Conservation (phyloP, 2,888 invertebrate genomes). For the Nowickia ferox region DNA sequence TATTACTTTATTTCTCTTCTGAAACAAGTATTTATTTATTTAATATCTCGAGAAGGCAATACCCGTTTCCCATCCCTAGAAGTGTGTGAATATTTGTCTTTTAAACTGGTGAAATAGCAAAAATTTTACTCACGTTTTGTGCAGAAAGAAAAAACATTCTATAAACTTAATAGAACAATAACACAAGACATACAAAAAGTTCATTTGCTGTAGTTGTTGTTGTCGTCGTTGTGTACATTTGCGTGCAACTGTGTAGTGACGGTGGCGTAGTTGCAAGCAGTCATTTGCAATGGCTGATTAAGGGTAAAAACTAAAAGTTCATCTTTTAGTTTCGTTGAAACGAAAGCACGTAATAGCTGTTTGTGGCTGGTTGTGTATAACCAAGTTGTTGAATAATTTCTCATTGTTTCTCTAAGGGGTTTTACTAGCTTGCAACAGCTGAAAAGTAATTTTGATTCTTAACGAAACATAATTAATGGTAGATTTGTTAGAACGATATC, state of each 20-base stretch:
- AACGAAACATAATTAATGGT: neutral
- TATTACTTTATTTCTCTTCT: too few relatives aligned
- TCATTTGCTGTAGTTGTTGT: constrained; percentile 24
- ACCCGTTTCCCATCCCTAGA: neutral
- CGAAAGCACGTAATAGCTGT: constrained; percentile 55
- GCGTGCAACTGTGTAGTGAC: constrained; percentile 2
- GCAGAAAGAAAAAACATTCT: constrained; percentile 9
- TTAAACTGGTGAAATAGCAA: constrained; percentile 39
- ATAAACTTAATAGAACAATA: constrained; percentile 59
- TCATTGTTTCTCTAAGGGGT: constrained; percentile 31
- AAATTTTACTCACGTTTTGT: constrained; percentile 62
- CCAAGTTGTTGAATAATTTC: constrained; percentile 39
- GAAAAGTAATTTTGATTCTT: neutral
- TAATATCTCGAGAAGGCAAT: neutral
- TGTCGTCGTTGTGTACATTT: neutral
- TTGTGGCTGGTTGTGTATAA: constrained; percentile 53
- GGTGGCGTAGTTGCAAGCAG: constrained; percentile 3
- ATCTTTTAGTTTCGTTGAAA: constrained; percentile 45
- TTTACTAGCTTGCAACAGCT: neutral
- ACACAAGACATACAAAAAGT: constrained; percentile 42
- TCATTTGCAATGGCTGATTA: constrained; percentile 1
- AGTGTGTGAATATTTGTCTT: neutral
- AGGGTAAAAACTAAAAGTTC: constrained; percentile 28
- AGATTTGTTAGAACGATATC: neutral
- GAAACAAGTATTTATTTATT: too few relatives aligned